phyloP scores from a whole-genome alignment of 2,888 invertebrate species.

The Marasmarcha lunaedactyla region DNA sequence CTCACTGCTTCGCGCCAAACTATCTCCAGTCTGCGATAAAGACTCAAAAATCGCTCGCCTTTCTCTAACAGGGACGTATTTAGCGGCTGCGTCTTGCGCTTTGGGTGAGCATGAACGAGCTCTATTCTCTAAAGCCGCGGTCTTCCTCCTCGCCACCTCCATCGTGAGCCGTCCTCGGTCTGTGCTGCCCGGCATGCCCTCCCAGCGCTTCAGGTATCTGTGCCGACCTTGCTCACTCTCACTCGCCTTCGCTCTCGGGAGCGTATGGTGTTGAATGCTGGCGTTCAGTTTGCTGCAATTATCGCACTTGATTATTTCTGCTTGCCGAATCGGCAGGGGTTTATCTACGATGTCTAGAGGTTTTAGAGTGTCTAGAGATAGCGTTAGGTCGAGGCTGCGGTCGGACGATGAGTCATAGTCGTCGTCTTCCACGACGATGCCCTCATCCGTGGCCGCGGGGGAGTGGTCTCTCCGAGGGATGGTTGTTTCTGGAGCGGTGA shows the following conservation, averaged over 20 bases:
- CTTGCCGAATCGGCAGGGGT: constrained; percentile 37
- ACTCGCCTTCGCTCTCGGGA: constrained; percentile 48
- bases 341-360: constrained; percentile 51
- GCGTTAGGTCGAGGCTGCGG: constrained; percentile 65
- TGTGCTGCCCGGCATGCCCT: constrained; percentile 49
- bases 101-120: constrained; percentile 62
- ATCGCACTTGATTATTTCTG: constrained; percentile 56
- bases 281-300: constrained; percentile 55
- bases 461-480: constrained; percentile 53
- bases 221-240: constrained; percentile 52
- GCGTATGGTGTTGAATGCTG: constrained; percentile 44
- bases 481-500: constrained; percentile 48
- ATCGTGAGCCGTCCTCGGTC: constrained; percentile 48
- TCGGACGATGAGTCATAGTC: constrained; percentile 69
- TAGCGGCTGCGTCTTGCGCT: constrained; percentile 59
- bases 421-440: constrained; percentile 66
- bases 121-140: constrained; percentile 48
- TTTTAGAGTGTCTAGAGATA: constrained; percentile 62
- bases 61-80: constrained; percentile 78
- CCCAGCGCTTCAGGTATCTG: constrained; percentile 58
- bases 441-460: constrained; percentile 63
- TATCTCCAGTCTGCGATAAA: constrained; percentile 71
- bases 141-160: constrained; percentile 54
- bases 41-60: constrained; percentile 79
- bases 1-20: constrained; percentile 75